These are phyloP conservation scores for Bergia sp. DNA, from an alignment of 92 coral and sea anemone genomes.

Conservation along the genomic window DNA sequence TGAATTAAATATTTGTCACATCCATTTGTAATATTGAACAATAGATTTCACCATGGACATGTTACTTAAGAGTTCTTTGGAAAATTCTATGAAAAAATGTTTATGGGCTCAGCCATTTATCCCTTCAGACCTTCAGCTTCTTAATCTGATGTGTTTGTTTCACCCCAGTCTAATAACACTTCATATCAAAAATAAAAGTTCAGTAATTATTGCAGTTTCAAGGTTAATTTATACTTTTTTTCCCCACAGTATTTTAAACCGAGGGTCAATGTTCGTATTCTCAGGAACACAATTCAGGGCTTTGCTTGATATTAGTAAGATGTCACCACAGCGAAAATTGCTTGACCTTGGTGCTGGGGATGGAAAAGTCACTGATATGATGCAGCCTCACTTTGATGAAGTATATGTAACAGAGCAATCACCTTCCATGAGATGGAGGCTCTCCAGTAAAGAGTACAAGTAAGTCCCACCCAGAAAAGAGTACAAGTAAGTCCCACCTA, in stretches of 20 bases:
- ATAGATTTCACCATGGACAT: too few relatives aligned
- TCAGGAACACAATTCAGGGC: conserved; percentile 80
- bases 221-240: not conserved
- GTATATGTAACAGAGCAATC: conserved; percentile 95
- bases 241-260: conserved; percentile 72
- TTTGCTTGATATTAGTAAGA: conserved; percentile 62
- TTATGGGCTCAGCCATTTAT: too few relatives aligned
- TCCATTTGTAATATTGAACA: too few relatives aligned
- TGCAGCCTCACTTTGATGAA: conserved; percentile 86
- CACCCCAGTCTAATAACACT: too few relatives aligned
- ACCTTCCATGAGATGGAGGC: conserved; percentile 95
- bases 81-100: too few relatives aligned
- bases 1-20: too few relatives aligned
- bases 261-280: conserved; percentile 97
- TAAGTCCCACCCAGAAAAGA: conserved; percentile 65
- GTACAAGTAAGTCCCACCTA: conserved; percentile 63
- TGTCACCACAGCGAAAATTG: conserved; percentile 58
- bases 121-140: too few relatives aligned
- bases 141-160: too few relatives aligned
- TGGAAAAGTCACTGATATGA: conserved; percentile 88
- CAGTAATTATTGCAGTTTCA: too few relatives aligned
- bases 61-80: too few relatives aligned
- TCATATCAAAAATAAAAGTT: too few relatives aligned
- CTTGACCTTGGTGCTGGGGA: conserved; percentile 98
- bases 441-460: conserved; percentile 77